phyloP scores from a whole-genome alignment of 1,140 invertebrate genomes.

The Zaprionus camerounensis region DNA sequence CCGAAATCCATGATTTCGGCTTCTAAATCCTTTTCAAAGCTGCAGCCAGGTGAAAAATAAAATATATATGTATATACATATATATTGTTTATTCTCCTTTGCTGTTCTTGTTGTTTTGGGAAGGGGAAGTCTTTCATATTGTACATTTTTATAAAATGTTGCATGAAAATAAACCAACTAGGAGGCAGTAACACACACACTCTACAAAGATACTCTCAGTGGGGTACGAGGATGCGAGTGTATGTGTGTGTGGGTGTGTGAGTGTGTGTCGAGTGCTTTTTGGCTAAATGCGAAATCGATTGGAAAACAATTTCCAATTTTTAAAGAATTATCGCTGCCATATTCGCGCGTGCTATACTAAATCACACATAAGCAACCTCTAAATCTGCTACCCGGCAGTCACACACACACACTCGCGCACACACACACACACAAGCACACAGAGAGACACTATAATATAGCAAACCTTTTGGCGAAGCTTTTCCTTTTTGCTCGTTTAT shows the following conservation, averaged over 20 bases:
- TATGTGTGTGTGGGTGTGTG: neutral
- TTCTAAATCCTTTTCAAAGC: constrained; percentile 76
- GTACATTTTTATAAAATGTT: constrained; percentile 52
- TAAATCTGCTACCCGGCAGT: constrained; percentile 78
- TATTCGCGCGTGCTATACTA: constrained; percentile 84
- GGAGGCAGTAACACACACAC: constrained; percentile 1
- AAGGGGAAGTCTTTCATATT: constrained; percentile 22
- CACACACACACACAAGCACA: constrained; percentile 14
- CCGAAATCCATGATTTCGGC: constrained; percentile 73
- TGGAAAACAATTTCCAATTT: constrained; percentile 85
- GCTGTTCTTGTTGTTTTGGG: neutral
- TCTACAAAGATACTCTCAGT: constrained; percentile 12
- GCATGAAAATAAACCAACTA: constrained; percentile 25
- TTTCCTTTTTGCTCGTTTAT: constrained; percentile 77
- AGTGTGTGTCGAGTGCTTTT: constrained; percentile 70
- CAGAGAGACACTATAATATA: constrained; percentile 29
- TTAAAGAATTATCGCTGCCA: constrained; percentile 84
- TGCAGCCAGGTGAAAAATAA: constrained; percentile 76
- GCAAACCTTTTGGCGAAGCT: constrained; percentile 70
- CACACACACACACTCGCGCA: constrained; percentile 29
- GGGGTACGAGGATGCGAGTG: neutral
- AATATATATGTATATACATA: constrained; percentile 54
- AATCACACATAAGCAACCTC: constrained; percentile 84
- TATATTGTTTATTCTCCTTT: neutral
- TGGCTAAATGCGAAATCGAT: constrained; percentile 84